Evolutionary conservation across 2,888 invertebrate species (phyloP).

Genomic region (Orthonevra nobilis): DNA sequence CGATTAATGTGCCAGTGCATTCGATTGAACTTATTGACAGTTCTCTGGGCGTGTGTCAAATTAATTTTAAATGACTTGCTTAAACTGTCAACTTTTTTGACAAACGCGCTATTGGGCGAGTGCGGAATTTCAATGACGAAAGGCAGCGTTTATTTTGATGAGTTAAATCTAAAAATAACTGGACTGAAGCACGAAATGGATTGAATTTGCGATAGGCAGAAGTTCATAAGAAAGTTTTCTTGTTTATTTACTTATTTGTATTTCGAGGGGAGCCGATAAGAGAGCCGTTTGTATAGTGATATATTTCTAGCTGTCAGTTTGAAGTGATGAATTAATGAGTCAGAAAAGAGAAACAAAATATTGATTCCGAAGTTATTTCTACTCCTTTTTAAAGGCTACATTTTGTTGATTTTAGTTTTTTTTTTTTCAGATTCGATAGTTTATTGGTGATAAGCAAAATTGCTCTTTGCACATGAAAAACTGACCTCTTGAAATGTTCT

Average conservation of each 20-base stretch:
- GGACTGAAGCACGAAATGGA: neutral
- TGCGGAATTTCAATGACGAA: neutral
- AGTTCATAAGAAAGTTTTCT: neutral
- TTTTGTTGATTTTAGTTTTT: no score
- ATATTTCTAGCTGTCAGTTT: neutral
- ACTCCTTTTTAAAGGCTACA: no score
- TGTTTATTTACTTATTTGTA: neutral
- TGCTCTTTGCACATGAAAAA: no score
- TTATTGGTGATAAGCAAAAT: no score
- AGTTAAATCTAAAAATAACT: constrained; percentile 25
- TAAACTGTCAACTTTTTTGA: neutral
- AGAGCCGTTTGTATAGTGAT: no score
- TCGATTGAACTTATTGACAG: constrained; percentile 35
- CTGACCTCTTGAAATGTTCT: no score
- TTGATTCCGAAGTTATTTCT: no score
- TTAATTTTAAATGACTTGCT: constrained; percentile 1
- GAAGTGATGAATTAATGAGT: neutral
- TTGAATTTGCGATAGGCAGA: no score
- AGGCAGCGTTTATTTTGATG: constrained; percentile 21
- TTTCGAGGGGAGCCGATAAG: no score
- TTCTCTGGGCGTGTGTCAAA: constrained; percentile 29
- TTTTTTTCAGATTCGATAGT: no score
- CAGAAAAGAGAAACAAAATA: neutral
- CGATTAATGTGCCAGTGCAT: neutral
- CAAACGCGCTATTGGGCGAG: neutral